Base-by-base conservation (phyloP, 2,797 vertebrate genomes). In the Adrianichthys oophorus region DNA sequence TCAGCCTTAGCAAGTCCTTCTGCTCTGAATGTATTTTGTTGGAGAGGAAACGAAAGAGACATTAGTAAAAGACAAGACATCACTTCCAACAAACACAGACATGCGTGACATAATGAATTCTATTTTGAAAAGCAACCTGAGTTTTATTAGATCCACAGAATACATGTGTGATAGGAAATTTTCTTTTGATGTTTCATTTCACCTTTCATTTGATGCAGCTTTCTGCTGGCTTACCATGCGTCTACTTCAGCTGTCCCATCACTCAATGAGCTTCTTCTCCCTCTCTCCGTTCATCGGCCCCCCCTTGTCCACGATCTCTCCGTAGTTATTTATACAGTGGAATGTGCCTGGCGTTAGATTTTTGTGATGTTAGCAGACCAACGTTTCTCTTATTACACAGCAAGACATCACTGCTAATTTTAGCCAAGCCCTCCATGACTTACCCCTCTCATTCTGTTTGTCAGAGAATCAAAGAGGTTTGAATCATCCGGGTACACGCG, bases 301-400 rank as follows among this genome's bases (percentile, higher is more conserved):
- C 70, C 74, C 53, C 58, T 63, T 42, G 26, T 72, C 70, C 73
- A 78, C 79, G 78, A 71, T 65, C 83, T 83, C 85, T 71, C 64
- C 66, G 53, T 26, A 76, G 91, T 87, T 93, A 93, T 93, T 92
- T 92, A 89, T 91, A 92, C 83, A 80, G 69, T 47, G 89, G 92
- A 93, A 93, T 93, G 89, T 92, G 92, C 92, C 91, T 87, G 89
- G 90, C 85, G 80, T 90, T 73, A 91, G 84, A 93, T 92, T 93
- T 92, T 90, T 89, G 74, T 86, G 85, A 92, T 91, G 90, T 80
- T 91, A 89, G 89, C 88, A 83, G 88, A 85, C 86, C 74, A 74
- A 8, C 59, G 16, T 83, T 71, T 89, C 92, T 93, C 91, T 76
- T 80, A 78, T 93, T 93, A 88, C 92, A 89, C 78, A 84, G 85